phyloP scores from a whole-genome alignment of 2,113 vertebrate species.

The Castor canadensis region DNA sequence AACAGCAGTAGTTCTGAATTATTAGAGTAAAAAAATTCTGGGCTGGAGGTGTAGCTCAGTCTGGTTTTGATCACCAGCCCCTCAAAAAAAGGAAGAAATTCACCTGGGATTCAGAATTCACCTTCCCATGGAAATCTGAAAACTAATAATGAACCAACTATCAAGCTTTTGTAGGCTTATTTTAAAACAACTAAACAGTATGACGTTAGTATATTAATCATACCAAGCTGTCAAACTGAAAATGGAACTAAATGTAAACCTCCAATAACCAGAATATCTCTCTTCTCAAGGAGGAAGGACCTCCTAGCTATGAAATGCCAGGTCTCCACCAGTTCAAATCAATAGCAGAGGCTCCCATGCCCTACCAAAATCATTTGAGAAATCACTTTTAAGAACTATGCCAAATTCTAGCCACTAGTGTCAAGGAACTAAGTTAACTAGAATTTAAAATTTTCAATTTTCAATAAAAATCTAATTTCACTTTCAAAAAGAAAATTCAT shows the following conservation, averaged over 20 bases:
- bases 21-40: background rate
- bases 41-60: background rate
- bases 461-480: background rate
- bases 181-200: background rate
- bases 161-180: background rate
- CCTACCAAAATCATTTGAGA: background rate
- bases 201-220: no score
- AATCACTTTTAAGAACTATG: background rate
- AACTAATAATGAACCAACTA: background rate
- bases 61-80: no score
- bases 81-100: background rate
- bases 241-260: background rate
- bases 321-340: background rate
- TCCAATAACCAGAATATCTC: background rate
- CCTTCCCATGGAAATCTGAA: background rate
- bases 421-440: conserved; percentile 5
- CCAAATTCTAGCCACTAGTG: background rate
- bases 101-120: background rate
- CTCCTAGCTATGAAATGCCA: background rate
- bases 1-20: background rate
- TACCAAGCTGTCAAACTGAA: background rate
- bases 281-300: background rate
- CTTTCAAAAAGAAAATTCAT: background rate
- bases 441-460: background rate
- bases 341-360: background rate